Evolutionary conservation across 2,113 vertebrate genomes (phyloP), one percentile per base, ranked within the genome.

Genomic region (Galeopterus variegatus): DNA sequence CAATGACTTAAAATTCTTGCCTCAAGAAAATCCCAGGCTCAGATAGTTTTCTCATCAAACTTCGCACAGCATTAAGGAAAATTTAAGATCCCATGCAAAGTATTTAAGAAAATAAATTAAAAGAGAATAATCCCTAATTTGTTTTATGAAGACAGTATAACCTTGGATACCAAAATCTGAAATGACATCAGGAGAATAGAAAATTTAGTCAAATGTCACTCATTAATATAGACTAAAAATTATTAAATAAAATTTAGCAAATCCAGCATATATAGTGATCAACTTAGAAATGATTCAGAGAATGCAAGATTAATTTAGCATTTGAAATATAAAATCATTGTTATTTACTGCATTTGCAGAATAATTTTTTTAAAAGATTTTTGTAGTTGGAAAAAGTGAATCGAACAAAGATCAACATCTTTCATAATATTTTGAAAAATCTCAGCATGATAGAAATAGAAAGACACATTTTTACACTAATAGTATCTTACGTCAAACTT

Each of bases 321-420:
- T 65, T 36, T 90, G 58, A 90, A 73, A 93, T 36, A 36, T 36
- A 67, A 67, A 88, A 60, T n/a, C 83, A 58, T 62, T 91, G 12
- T 65, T 67, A 65, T n/a, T 50, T 69, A 85, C 15, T 85, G 17
- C 4, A 65, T 41, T 85, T 28, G 5, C 11, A 93, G 41, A 75
- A 58, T 48, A 36, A 28, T 28, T 65, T 76, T 62, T 79, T 50
- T 4, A 79, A 77, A 84, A 73, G 17, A 18, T 60, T 69, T 67
- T 75, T 18, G 33, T 24, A 45, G 9, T 17, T 26, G 31, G 28
- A 58, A 52, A 88, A 67, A 60, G 54, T 58, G 23, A 81, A 85
- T 69, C n/a, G 54, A 23, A 77, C 64, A 82, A 82, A 81, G 7
- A 86, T 56, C 18, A 88, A 56, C 4, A 64, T 91, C 1, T 50